Conservation (phyloP, 1,140 invertebrate species). For the Eriocheir sinensis region DNA sequence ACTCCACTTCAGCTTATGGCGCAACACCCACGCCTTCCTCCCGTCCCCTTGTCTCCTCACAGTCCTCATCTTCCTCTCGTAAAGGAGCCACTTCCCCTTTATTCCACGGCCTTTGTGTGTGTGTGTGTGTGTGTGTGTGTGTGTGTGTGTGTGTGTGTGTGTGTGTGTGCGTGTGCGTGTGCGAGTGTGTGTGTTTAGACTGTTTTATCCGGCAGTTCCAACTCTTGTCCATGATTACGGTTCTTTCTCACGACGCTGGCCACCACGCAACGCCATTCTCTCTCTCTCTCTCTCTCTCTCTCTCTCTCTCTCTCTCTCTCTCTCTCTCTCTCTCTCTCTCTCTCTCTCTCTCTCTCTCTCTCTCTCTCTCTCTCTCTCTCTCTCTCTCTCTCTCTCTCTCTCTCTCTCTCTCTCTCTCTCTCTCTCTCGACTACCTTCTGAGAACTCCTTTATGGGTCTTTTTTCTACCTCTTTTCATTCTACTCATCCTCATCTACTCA, state of each 20-base stretch:
- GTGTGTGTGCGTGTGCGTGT: constrained; percentile 19
- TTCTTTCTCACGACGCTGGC: not conserved
- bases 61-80: not conserved
- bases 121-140: constrained; percentile 14
- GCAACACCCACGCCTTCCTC: not conserved
- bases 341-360: not conserved
- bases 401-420: not conserved
- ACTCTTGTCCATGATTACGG: not conserved
- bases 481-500: not conserved
- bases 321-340: constrained; percentile 33
- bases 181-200: constrained; percentile 4
- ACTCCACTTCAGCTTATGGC: not conserved
- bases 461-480: not conserved
- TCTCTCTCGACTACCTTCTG: too few species aligned
- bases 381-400: not conserved
- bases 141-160: constrained; percentile 14
- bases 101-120: not conserved
- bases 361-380: not conserved
- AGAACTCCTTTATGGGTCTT: too few species aligned
- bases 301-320: constrained; percentile 44
- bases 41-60: not conserved
- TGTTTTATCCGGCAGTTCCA: not conserved
- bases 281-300: constrained; percentile 46
- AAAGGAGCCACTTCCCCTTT: not conserved
- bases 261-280: not conserved